Base-by-base conservation (phyloP, 2,797 vertebrate species). In the Clarias laeviceps region DNA sequence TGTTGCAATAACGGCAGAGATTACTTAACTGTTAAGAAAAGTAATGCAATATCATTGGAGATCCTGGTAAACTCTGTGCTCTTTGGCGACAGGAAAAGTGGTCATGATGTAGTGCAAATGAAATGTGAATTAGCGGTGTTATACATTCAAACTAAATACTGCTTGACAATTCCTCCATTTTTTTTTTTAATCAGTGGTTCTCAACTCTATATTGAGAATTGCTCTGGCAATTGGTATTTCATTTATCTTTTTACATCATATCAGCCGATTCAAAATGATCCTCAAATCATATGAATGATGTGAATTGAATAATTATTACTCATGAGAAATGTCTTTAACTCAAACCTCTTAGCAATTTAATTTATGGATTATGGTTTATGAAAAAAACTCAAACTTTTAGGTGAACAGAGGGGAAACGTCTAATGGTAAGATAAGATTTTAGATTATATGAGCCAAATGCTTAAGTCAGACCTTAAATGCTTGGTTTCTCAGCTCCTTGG, bases 401-500 rank as follows among this genome's bases (percentile, higher is more conserved):
- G 45, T 8, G 12, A n/a, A 74, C 6, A 14, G 45, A 56, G 14
- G 27, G 17, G 20, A 9, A 32, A 22, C n/a, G 1, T 7, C 15
- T 5, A 12, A 3, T 80, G 24, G 24, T n/a, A 27, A 80, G 24
- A 17, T 45, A 45, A 27, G 37, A 64, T 45, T 61, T 78, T 24
- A 40, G 29, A 77, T 12, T 11, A 77, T 24, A 24, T 57, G 29
- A 15, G 20, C 56, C 20, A 61, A 61, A 11, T 37, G 24, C 29
- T 77, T 78, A 45, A 68, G 50, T 34, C 32, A 68, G 14, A 80
- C 34, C 37, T 18, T 61, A 57, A 70, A 9, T 61, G 34, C 18
- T 65, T 50, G 37, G 54, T 84, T 61, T 32, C 65, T 80, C 76
- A 80, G 76, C 7, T 82, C 69, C 73, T 45, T 54, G 34, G 76